Evolutionary conservation across 2,888 invertebrate genomes (phyloP).

Genomic region (Trilocha varians): DNA sequence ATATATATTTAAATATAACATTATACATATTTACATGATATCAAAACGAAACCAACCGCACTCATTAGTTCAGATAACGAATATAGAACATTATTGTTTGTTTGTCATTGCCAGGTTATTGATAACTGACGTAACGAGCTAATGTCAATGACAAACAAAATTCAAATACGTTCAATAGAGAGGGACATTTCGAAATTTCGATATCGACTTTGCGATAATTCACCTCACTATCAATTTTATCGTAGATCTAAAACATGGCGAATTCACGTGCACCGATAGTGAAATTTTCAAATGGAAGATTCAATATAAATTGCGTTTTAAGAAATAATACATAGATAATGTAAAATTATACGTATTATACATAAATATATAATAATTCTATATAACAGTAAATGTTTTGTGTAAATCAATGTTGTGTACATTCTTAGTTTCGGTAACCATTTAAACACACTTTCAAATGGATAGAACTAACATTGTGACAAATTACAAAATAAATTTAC

Average conservation of each 20-base stretch:
- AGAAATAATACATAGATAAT: too few relatives aligned
- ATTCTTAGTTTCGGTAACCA: neutral
- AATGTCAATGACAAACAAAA: constrained; percentile 14
- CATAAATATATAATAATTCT: neutral
- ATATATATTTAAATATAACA: constrained; percentile 50
- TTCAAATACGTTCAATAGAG: neutral
- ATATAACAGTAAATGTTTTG: neutral
- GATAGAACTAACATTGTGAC: too few relatives aligned
- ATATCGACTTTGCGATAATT: constrained; percentile 13
- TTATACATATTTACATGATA: constrained; percentile 52
- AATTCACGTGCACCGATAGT: neutral
- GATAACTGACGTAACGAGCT: constrained; percentile 3
- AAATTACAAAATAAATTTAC: too few relatives aligned
- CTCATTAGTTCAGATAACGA: constrained; percentile 20
- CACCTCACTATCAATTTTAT: constrained; percentile 8
- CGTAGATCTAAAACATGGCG: neutral
- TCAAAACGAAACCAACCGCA: constrained; percentile 35
- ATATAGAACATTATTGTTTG: constrained; percentile 16
- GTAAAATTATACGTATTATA: neutral
- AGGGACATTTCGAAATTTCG: neutral
- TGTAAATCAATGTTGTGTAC: neutral
- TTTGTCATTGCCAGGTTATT: constrained; percentile 8
- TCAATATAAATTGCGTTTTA: too few relatives aligned
- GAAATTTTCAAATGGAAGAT: neutral
- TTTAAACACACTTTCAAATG: neutral